Conservation (phyloP, 1,140 invertebrate genomes). For the Bradysia coprophila region DNA sequence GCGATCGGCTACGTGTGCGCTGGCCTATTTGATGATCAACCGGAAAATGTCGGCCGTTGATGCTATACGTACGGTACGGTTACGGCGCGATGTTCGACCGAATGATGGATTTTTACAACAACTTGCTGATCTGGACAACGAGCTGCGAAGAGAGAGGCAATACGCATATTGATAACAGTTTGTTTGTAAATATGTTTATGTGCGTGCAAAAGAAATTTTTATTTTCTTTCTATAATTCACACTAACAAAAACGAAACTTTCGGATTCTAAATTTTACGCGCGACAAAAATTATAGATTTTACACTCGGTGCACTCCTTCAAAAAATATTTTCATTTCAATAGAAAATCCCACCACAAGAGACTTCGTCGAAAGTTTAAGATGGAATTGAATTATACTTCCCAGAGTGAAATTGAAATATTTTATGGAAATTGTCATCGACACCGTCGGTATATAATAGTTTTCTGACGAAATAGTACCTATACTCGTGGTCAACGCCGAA, state of each 20-base stretch:
- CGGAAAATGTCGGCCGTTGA: constrained; percentile 53
- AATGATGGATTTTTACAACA: constrained; percentile 67
- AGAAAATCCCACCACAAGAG: background rate
- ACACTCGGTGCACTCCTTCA: background rate
- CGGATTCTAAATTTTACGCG: background rate
- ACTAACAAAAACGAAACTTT: background rate
- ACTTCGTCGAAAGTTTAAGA: too few species aligned
- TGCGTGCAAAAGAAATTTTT: too few species aligned
- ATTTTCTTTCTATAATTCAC: background rate
- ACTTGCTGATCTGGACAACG: constrained; percentile 47
- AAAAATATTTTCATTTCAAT: background rate
- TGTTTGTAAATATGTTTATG: background rate
- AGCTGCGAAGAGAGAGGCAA: constrained; percentile 30
- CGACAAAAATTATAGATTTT: background rate
- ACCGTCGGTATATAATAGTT: too few species aligned
- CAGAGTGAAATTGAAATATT: background rate
- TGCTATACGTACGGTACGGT: constrained; percentile 46
- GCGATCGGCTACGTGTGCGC: constrained; percentile 56
- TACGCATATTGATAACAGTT: constrained; percentile 9
- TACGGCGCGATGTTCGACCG: constrained; percentile 48
- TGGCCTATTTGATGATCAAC: constrained; percentile 71
- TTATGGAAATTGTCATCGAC: too few species aligned
- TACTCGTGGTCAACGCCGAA: too few species aligned
- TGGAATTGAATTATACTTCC: too few species aligned
- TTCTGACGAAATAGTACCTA: too few species aligned